Evolutionary conservation across 2,888 invertebrate species (phyloP).

Genomic region (Selenia dentaria): DNA sequence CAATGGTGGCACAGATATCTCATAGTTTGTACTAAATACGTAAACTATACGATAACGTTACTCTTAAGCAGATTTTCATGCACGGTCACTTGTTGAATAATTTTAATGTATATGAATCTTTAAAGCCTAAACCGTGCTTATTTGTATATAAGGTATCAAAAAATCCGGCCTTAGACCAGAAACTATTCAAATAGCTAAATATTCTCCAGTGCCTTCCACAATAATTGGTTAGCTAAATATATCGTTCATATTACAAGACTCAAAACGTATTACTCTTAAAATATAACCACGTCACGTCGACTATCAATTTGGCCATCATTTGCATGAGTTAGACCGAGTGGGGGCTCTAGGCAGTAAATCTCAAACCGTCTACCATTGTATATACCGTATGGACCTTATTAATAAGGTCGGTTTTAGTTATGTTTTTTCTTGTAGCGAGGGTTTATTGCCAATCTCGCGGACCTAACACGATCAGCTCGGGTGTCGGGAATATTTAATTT

Average conservation of each 20-base stretch:
- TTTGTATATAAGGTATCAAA: too few relatives aligned
- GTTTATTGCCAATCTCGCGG: constrained; percentile 78
- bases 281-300: constrained; percentile 29
- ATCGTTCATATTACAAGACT: not conserved
- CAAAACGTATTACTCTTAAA: not conserved
- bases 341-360: constrained; percentile 24
- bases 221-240: constrained; percentile 15
- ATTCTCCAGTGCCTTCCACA: too few relatives aligned
- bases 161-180: too few relatives aligned
- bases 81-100: too few relatives aligned
- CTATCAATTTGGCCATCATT: constrained; percentile 63
- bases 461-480: constrained; percentile 78
- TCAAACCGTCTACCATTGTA: constrained; percentile 5
- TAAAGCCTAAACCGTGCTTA: too few relatives aligned
- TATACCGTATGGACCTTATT: not conserved
- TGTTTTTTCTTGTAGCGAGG: constrained; percentile 35
- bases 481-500: constrained; percentile 74
- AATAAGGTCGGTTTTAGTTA: constrained; percentile 17
- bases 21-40: too few relatives aligned
- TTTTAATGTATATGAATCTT: too few relatives aligned
- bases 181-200: too few relatives aligned
- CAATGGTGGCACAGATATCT: too few relatives aligned
- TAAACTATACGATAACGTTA: too few relatives aligned
- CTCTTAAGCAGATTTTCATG: too few relatives aligned
- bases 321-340: constrained; percentile 52